Percentiles rank a stretch among this genome's conserved stretches.
Evolutionary conservation across 2,888 invertebrate genomes (phyloP).

Genomic region (Andrena bicolor): DNA sequence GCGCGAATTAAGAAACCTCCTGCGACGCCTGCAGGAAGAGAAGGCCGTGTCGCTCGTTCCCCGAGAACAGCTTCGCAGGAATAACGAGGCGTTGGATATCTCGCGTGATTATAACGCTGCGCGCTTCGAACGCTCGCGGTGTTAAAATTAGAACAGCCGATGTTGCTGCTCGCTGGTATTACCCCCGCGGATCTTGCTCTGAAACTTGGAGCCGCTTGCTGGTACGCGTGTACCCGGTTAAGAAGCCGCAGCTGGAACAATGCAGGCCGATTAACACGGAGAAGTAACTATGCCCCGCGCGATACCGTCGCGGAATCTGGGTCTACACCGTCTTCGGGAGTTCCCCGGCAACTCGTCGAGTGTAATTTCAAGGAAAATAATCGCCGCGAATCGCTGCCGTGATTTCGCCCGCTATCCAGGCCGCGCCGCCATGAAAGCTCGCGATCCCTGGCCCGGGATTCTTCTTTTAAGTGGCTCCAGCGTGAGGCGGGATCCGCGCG

Average conservation of each 20-base stretch:
- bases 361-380: neutral
- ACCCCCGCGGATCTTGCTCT: neutral
- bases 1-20: neutral
- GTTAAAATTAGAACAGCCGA: constrained; percentile 23
- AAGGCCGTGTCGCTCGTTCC: neutral
- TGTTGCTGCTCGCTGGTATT: constrained; percentile 6
- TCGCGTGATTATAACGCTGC: neutral
- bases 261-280: constrained; percentile 13
- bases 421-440: too few relatives aligned
- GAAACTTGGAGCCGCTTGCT: constrained; percentile 3
- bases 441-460: neutral
- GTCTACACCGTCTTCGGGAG: neutral
- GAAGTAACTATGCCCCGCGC: neutral
- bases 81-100: neutral
- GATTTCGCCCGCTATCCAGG: neutral
- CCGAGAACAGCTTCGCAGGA: neutral
- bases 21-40: neutral
- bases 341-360: neutral
- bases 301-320: neutral
- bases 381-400: neutral
- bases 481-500: constrained; percentile 2
- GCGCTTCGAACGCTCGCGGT: neutral
- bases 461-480: neutral
- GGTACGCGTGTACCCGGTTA: constrained; percentile 10
- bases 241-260: constrained; percentile 26